phyloP scores from a whole-genome alignment of 2,888 invertebrate species.

The Diadromus collaris region DNA sequence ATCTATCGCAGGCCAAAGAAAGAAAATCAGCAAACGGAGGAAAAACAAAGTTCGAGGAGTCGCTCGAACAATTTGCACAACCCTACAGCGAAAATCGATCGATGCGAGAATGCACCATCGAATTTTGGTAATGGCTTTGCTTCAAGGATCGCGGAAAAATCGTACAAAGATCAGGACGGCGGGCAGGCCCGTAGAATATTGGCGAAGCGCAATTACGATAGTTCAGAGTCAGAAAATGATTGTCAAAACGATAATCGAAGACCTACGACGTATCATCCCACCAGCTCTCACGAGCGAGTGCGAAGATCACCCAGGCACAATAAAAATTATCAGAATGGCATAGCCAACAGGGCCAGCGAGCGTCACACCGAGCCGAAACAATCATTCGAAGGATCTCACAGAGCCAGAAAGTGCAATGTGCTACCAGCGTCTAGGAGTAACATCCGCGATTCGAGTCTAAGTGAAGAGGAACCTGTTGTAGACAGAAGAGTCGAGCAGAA shows the following conservation, averaged over 20 bases:
- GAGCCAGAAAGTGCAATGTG: background rate
- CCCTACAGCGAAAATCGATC: background rate
- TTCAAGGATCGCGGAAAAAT: constrained; percentile 10
- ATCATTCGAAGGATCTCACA: background rate
- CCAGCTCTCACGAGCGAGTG: constrained; percentile 12
- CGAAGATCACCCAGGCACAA: constrained; percentile 15
- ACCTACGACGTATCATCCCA: background rate
- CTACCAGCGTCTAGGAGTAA: background rate
- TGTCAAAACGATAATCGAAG: constrained; percentile 32
- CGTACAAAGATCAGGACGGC: background rate
- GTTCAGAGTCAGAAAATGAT: constrained; percentile 57
- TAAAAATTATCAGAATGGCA: constrained; percentile 9
- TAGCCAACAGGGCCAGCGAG: background rate
- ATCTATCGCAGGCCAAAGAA: background rate
- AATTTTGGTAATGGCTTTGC: background rate
- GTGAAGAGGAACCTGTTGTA: constrained; percentile 31
- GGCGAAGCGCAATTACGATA: constrained; percentile 51
- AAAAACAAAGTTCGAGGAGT: constrained; percentile 6
- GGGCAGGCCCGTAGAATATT: constrained; percentile 46
- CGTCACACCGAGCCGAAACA: constrained; percentile 8
- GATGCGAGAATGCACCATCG: background rate
- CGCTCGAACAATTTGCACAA: background rate
- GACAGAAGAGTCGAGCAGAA: constrained; percentile 13
- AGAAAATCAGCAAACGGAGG: background rate
- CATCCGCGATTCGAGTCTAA: constrained; percentile 25